Base-by-base conservation (phyloP, 2,888 invertebrate species). In the Tholera decimalis region DNA sequence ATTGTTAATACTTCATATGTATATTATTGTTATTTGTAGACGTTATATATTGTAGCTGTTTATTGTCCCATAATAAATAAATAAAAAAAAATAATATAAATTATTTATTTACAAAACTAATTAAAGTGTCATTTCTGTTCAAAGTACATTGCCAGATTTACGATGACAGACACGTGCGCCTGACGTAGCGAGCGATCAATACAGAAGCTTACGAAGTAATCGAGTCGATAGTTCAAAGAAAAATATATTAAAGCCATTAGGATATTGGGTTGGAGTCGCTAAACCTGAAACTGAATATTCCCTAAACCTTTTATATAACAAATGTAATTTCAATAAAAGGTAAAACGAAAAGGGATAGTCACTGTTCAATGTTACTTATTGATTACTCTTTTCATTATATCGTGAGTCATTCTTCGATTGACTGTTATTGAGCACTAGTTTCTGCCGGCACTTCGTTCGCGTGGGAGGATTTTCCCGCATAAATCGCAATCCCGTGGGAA, bases 51-150 rank as follows among this genome's bases (percentile, higher is more conserved):
- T n/a, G n/a, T n/a, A n/a, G n/a, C n/a, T n/a, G n/a, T n/a, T n/a
- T n/a, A n/a, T n/a, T n/a, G n/a, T n/a, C n/a, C n/a, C n/a, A n/a
- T n/a, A n/a, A n/a, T n/a, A n/a, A n/a, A n/a, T n/a, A n/a, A n/a
- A n/a, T n/a, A n/a, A n/a, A n/a, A n/a, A n/a, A n/a, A n/a, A n/a
- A n/a, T n/a, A 15, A 9, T 15, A 15, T 1, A 8, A 49, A 0
- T 20, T 33, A 11, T 47, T 28, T 15, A 33, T 8, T 39, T 13
- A 18, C 3, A 57, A 50, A 15, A 46, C 11, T 41, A 50, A 56
- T 43, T 64, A 18, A 53, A 20, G 37, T 59, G 59, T 53, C 53
- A 37, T 4, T 30, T 9, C 37, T 73, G 53, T 67, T 71, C 74
- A 71, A 66, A 73, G 46, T 0, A 28, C 6, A 58, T 51, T 51